Evolutionary conservation across 2,113 vertebrate species (phyloP).

Genomic region (Charina bottae): DNA sequence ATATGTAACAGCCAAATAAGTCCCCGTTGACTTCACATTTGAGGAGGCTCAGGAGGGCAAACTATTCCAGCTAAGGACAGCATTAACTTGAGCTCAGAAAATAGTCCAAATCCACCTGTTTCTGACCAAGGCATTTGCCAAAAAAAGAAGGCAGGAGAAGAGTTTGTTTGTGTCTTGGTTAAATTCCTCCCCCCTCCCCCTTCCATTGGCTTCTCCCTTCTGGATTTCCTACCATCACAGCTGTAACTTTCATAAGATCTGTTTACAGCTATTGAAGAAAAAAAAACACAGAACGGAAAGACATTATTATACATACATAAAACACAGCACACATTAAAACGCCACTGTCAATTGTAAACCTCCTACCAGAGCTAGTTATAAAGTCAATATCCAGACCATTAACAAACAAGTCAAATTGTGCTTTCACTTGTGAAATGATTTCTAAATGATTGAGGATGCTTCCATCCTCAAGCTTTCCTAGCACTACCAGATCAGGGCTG

Average conservation of each 20-base stretch:
- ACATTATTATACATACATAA: neutral
- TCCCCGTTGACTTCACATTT: slow-evolving; percentile 56
- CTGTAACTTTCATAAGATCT: slow-evolving; percentile 23
- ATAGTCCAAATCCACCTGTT: slow-evolving; percentile 67
- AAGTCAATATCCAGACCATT: neutral
- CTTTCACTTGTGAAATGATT: slow-evolving; percentile 8
- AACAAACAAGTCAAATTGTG: neutral
- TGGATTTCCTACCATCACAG: slow-evolving; percentile 40
- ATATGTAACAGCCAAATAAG: slow-evolving; percentile 52
- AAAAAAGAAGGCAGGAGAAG: neutral
- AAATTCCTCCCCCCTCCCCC: slow-evolving; percentile 28
- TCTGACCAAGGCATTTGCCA: slow-evolving; percentile 41
- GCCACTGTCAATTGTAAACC: neutral
- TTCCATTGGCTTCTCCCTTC: slow-evolving; percentile 39
- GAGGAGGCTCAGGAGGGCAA: slow-evolving; percentile 50
- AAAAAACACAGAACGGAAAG: slow-evolving; percentile 11
- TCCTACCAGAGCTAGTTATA: neutral
- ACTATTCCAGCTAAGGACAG: slow-evolving; percentile 65
- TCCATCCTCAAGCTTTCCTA: neutral
- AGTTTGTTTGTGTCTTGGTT: slow-evolving; percentile 31
- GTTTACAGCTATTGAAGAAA: slow-evolving; percentile 16
- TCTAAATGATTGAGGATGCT: slow-evolving; percentile 30
- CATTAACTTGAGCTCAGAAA: slow-evolving; percentile 54
- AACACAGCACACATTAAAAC: slow-evolving; percentile 18
- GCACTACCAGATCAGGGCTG: no score